A percentile compares a stretch with the other conserved stretches of the same genome.
These are phyloP conservation scores for Bellardia bayeri DNA, from an alignment of 2,888 invertebrate genomes.

Conservation along the genomic window DNA sequence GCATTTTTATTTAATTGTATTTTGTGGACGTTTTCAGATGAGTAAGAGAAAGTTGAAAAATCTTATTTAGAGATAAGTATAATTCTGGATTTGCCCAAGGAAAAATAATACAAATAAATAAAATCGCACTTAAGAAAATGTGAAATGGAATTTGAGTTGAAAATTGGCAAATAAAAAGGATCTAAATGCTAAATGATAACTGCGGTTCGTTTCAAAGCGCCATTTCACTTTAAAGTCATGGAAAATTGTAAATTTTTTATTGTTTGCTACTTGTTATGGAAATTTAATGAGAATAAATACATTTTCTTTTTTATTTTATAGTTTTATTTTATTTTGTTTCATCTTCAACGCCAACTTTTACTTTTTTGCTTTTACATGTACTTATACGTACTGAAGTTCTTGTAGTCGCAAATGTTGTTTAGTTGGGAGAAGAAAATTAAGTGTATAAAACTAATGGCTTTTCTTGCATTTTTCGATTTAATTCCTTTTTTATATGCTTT, in stretches of 20 bases:
- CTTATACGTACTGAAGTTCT: not conserved
- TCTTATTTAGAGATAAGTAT: slow-evolving; percentile 52
- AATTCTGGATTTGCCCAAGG: slow-evolving; percentile 12
- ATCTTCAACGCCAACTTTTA: slow-evolving; percentile 10
- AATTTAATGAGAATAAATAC: slow-evolving; percentile 56
- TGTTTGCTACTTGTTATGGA: slow-evolving; percentile 46
- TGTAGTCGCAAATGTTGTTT: slow-evolving; percentile 4
- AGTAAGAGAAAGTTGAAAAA: slow-evolving; percentile 62
- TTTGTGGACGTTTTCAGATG: slow-evolving; percentile 14
- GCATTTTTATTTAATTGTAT: slow-evolving; percentile 57
- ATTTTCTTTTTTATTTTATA: slow-evolving; percentile 5
- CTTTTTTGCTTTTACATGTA: not conserved
- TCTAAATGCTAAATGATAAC: slow-evolving; percentile 40
- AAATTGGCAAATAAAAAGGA: slow-evolving; percentile 45
- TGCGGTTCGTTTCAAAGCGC: slow-evolving; percentile 13
- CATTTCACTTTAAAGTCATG: slow-evolving; percentile 23
- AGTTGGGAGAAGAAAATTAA: slow-evolving; percentile 31
- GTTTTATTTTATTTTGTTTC: slow-evolving; percentile 6
- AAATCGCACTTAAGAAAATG: slow-evolving; percentile 27
- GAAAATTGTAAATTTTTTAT: slow-evolving; percentile 26
- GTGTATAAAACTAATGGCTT: slow-evolving; percentile 46
- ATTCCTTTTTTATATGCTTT: slow-evolving; percentile 14
- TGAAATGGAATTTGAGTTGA: slow-evolving; percentile 21
- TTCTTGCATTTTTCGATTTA: slow-evolving; percentile 23
- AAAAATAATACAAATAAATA: slow-evolving; percentile 31